Conservation (phyloP, 2,888 invertebrate genomes). For the Tenthredo amoena region DNA sequence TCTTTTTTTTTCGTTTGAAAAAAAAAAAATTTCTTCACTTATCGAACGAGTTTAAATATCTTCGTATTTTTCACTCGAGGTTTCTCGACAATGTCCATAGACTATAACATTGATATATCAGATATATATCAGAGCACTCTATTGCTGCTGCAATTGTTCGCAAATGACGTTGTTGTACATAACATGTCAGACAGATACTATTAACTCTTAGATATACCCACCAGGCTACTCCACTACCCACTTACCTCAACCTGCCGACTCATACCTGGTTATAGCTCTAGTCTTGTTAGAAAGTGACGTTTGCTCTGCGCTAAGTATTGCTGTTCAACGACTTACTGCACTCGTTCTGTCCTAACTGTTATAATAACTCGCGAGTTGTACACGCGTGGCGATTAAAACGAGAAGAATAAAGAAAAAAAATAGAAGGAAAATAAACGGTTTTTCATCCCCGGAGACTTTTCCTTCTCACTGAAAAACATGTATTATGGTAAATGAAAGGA, state of each 20-base stretch:
- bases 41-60: not conserved
- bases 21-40: not conserved
- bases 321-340: conserved; percentile 33
- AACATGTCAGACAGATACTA: conserved; percentile 43
- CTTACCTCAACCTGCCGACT: conserved; percentile 46
- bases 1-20: not conserved
- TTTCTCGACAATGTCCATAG: not conserved
- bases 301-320: conserved; percentile 33
- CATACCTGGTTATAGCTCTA: conserved; percentile 29
- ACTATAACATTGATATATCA: not conserved
- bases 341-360: not conserved
- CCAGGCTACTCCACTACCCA: conserved; percentile 44
- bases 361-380: not conserved
- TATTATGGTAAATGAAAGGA: not conserved
- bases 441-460: not conserved
- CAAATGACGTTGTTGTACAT: conserved; percentile 48
- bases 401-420: not conserved
- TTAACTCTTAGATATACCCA: conserved; percentile 17
- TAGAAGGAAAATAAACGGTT: not conserved
- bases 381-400: not conserved
- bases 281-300: conserved; percentile 51
- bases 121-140: not conserved
- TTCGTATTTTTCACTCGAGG: not conserved
- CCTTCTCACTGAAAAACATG: not conserved
- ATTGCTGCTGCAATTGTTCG: conserved; percentile 10